Conservation (phyloP, 2,797 vertebrate genomes). For the Clangula hyemalis region DNA sequence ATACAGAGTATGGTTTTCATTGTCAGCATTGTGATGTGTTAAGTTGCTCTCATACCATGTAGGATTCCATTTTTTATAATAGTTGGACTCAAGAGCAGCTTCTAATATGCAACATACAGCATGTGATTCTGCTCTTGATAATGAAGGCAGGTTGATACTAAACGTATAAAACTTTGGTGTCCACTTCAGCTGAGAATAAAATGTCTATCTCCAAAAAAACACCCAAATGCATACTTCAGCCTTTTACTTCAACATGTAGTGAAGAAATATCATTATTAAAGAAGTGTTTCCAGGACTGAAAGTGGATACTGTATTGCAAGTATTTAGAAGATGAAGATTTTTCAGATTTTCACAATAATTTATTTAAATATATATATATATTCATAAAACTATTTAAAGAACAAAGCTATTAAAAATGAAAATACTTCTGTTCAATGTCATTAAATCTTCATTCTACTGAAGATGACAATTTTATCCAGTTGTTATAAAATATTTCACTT, state of each 20-base stretch:
- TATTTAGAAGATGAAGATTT: neutral
- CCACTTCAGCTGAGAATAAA: neutral
- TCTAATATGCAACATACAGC: neutral
- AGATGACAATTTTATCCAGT: slow-evolving; percentile 25
- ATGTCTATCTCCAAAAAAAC: fast-evolving
- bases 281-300: neutral
- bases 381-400: neutral
- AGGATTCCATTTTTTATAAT: neutral
- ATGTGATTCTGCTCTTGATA: neutral
- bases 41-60: neutral
- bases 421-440: neutral
- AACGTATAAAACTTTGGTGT: neutral
- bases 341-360: neutral
- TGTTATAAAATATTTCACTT: slow-evolving; percentile 47
- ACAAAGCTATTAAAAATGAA: neutral
- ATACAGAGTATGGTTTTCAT: neutral
- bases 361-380: neutral
- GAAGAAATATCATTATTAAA: neutral
- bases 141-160: neutral
- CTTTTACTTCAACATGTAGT: neutral
- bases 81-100: neutral
- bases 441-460: slow-evolving; percentile 17
- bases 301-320: neutral
- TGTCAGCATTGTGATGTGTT: neutral
- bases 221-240: neutral